A percentile compares a stretch with the other conserved stretches of the same genome.
phyloP scores from a whole-genome alignment of 1,140 invertebrate genomes.

The Olivierus martensii region DNA sequence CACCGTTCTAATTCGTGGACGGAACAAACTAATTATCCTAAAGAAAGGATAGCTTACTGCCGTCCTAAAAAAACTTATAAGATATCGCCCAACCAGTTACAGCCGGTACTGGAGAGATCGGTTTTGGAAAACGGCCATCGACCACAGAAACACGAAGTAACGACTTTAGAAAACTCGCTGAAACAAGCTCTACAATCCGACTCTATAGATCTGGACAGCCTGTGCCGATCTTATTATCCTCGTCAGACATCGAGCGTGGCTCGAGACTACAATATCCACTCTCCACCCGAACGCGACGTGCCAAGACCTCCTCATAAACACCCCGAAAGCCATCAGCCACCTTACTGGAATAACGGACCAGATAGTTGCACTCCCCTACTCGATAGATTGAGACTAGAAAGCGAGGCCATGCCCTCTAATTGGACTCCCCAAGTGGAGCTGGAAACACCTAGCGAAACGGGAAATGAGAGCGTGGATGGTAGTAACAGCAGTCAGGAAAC shows the following conservation, averaged over 20 bases:
- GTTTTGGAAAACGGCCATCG: no score
- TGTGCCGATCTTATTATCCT: no score
- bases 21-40: slow-evolving; percentile 56
- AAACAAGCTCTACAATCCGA: no score
- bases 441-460: slow-evolving; percentile 11
- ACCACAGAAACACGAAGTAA: no score
- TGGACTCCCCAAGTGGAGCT: slow-evolving; percentile 26
- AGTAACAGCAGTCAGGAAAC: slow-evolving; percentile 10
- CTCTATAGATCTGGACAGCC: no score
- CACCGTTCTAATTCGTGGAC: slow-evolving; percentile 53
- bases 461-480: slow-evolving; percentile 40
- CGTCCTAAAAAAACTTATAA: slow-evolving; percentile 53
- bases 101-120: slow-evolving; percentile 15
- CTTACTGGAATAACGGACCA: slow-evolving; percentile 1
- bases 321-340: slow-evolving; percentile 1
- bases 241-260: no score
- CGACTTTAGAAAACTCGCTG: no score
- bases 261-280: slow-evolving; percentile 53
- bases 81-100: slow-evolving; percentile 41
- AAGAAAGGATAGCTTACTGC: slow-evolving; percentile 51
- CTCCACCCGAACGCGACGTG: slow-evolving; percentile 53
- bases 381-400: slow-evolving; percentile 10
- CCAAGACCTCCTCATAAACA: background rate
- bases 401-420: no score
- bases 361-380: slow-evolving; percentile 9